Evolutionary conservation across 2,888 invertebrate species (phyloP).

Genomic region (Gnatocerus cornutus): DNA sequence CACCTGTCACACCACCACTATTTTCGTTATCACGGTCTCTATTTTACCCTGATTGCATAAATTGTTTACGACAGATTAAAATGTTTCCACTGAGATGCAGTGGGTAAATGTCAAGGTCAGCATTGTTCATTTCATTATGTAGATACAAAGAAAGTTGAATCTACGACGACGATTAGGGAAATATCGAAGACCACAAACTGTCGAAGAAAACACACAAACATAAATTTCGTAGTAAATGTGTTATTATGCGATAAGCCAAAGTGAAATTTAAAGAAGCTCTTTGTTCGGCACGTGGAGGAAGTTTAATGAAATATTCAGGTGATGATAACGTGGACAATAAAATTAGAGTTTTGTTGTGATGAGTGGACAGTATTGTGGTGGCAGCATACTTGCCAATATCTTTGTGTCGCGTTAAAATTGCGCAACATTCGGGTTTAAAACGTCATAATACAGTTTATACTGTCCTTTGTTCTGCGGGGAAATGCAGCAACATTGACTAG

Average conservation of each 20-base stretch:
- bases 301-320: constrained; percentile 31
- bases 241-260: constrained; percentile 32
- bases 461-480: constrained; percentile 55
- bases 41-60: constrained; percentile 30
- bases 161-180: constrained; percentile 35
- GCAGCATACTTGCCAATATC: constrained; percentile 36
- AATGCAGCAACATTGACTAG: constrained; percentile 49
- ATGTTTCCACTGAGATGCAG: constrained; percentile 41
- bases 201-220: constrained; percentile 30
- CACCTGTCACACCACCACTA: constrained; percentile 7
- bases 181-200: constrained; percentile 44
- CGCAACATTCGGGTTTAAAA: constrained; percentile 48
- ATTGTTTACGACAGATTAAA: constrained; percentile 21
- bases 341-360: constrained; percentile 23
- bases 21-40: constrained; percentile 11
- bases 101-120: constrained; percentile 48
- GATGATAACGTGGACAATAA: constrained; percentile 26
- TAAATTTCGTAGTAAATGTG: constrained; percentile 34
- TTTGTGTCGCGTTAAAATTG: constrained; percentile 42
- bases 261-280: constrained; percentile 39
- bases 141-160: constrained; percentile 39
- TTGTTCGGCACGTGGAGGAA: constrained; percentile 35
- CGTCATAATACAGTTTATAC: constrained; percentile 52
- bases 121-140: constrained; percentile 34
- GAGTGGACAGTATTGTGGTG: constrained; percentile 14